These are phyloP conservation scores for Drosophila murphyi DNA, from an alignment of 1,140 invertebrate species.

Conservation along the genomic window DNA sequence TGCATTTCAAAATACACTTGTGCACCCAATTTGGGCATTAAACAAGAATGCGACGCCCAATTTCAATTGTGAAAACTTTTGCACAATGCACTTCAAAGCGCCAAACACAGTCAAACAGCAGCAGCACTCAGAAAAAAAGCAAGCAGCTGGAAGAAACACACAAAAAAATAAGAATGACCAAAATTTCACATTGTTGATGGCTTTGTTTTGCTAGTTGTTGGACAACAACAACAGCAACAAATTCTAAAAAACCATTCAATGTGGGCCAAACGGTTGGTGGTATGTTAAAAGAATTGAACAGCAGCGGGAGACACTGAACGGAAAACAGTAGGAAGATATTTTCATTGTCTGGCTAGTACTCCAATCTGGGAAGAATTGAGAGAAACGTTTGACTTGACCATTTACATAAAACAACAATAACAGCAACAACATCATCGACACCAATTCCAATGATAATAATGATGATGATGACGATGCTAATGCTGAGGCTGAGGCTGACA, in stretches of 20 bases:
- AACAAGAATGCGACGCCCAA: slow-evolving; percentile 22
- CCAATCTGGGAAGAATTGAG: slow-evolving; percentile 36
- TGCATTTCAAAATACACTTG: slow-evolving; percentile 33
- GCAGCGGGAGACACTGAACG: slow-evolving; percentile 45
- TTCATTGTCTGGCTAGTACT: slow-evolving; percentile 43
- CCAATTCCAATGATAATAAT: slow-evolving; percentile 43
- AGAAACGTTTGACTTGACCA: slow-evolving; percentile 52
- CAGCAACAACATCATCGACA: slow-evolving; percentile 33
- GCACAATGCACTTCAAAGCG: slow-evolving; percentile 38
- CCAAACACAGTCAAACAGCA: slow-evolving; percentile 14
- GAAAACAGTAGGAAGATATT: slow-evolving; percentile 50
- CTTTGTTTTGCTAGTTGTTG: slow-evolving; percentile 34
- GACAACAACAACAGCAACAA: slow-evolving; percentile 25
- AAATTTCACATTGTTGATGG: slow-evolving; percentile 49
- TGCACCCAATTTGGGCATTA: slow-evolving; percentile 28
- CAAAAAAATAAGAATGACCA: not conserved
- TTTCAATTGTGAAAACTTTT: slow-evolving; percentile 44
- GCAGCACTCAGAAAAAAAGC: not conserved
- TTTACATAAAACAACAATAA: slow-evolving; percentile 50
- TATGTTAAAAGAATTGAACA: slow-evolving; percentile 39
- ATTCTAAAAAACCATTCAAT: slow-evolving; percentile 47
- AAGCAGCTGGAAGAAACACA: slow-evolving; percentile 2
- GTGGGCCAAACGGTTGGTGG: slow-evolving; percentile 33
- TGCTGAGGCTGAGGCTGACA: slow-evolving; percentile 39
- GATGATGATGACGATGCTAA: slow-evolving; percentile 13